phyloP scores from a whole-genome alignment of 2,888 invertebrate genomes.

The Agonopterix heracliana region DNA sequence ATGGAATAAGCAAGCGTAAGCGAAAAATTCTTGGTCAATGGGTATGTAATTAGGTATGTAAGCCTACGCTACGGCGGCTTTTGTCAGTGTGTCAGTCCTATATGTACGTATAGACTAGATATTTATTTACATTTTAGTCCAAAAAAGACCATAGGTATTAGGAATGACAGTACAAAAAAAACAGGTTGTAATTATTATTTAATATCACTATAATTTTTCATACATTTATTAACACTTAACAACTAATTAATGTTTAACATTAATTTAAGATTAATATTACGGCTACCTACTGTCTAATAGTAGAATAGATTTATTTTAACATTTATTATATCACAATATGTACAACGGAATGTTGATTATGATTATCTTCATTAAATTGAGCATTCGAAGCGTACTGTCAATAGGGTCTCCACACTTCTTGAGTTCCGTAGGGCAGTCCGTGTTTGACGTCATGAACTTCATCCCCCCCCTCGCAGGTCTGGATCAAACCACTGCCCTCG shows the following conservation, averaged over 20 bases:
- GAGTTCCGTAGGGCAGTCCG: constrained; percentile 48
- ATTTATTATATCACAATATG: constrained; percentile 67
- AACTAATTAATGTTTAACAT: constrained; percentile 70
- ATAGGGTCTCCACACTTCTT: constrained; percentile 87
- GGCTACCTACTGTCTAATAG: constrained; percentile 22
- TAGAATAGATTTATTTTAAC: constrained; percentile 19
- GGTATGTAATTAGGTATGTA: too few relatives aligned
- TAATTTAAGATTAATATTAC: constrained; percentile 33
- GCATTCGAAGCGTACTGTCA: constrained; percentile 57
- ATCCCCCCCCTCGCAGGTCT: constrained; percentile 69
- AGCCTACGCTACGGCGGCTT: too few relatives aligned
- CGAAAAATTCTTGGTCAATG: too few relatives aligned
- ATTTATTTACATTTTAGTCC: too few relatives aligned
- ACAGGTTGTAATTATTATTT: constrained; percentile 20
- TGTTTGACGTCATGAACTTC: constrained; percentile 76
- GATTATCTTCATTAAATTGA: constrained; percentile 12
- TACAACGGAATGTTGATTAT: constrained; percentile 55
- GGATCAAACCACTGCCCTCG: constrained; percentile 65
- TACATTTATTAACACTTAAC: constrained; percentile 60
- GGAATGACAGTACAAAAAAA: too few relatives aligned
- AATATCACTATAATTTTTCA: constrained; percentile 27
- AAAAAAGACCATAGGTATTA: too few relatives aligned
- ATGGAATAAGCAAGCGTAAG: too few relatives aligned
- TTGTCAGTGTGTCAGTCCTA: too few relatives aligned
- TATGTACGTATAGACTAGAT: too few relatives aligned